Conservation (phyloP, 2,113 vertebrate species). For the Anarrhichthys ocellatus region DNA sequence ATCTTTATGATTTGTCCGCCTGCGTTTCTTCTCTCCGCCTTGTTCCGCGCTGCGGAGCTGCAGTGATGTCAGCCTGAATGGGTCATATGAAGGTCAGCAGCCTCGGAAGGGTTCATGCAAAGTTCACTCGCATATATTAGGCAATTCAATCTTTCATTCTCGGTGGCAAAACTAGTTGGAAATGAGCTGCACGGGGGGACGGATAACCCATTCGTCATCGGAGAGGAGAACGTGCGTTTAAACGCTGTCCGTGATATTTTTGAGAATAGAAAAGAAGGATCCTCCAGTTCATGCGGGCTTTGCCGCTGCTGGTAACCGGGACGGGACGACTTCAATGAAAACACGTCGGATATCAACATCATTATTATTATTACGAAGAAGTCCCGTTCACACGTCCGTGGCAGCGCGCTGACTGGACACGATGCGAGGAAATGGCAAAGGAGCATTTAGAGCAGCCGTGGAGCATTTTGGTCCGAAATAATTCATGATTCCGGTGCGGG, state of each 20-base stretch:
- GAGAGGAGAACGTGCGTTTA: slow-evolving; percentile 82
- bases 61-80: slow-evolving; percentile 96
- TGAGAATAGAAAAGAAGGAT: slow-evolving; percentile 22
- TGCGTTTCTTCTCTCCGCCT: slow-evolving; percentile 64
- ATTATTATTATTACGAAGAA: slow-evolving; percentile 23
- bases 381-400: slow-evolving; percentile 27
- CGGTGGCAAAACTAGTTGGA: slow-evolving; percentile 96
- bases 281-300: slow-evolving; percentile 30
- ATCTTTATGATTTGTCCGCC: slow-evolving; percentile 18
- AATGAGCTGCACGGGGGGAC: slow-evolving; percentile 91
- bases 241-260: slow-evolving; percentile 59
- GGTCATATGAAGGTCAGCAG: slow-evolving; percentile 99
- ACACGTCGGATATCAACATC: slow-evolving; percentile 37
- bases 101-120: slow-evolving; percentile 97
- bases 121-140: slow-evolving; percentile 99
- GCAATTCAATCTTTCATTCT: slow-evolving; percentile 98
- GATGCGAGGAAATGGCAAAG: slow-evolving; percentile 87
- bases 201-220: slow-evolving; percentile 88
- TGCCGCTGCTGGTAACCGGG: slow-evolving; percentile 12
- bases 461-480: slow-evolving; percentile 89
- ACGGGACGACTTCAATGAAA: slow-evolving; percentile 28
- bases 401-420: slow-evolving; percentile 75
- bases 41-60: slow-evolving; percentile 70
- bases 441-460: slow-evolving; percentile 88
- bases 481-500: slow-evolving; percentile 93